These are phyloP conservation scores for Orthonychiurus folsomi DNA, from an alignment of 2,888 invertebrate species.

Conservation along the genomic window DNA sequence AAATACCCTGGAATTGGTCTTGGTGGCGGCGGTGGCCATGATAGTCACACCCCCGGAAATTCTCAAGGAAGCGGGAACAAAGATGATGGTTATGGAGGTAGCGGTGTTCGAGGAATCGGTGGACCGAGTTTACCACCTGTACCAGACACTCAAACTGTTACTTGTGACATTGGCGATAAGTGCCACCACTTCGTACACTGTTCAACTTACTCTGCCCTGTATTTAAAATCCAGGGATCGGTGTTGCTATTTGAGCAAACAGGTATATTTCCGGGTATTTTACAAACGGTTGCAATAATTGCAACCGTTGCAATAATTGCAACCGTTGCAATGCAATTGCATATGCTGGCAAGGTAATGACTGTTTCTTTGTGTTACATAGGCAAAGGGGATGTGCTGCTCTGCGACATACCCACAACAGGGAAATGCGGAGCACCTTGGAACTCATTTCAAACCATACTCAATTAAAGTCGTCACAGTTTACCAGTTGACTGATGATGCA, in stretches of 20 bases:
- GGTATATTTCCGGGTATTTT: no score
- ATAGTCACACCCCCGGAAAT: no score
- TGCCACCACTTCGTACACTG: constrained; percentile 35
- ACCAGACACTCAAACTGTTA: constrained; percentile 17
- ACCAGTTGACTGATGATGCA: constrained; percentile 28
- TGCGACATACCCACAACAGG: constrained; percentile 15
- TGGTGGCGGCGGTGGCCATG: constrained; percentile 4
- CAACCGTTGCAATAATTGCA: no score
- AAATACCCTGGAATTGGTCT: no score
- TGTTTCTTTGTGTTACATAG: not conserved
- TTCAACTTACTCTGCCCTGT: constrained; percentile 26
- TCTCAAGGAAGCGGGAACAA: no score
- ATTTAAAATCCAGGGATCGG: constrained; percentile 28
- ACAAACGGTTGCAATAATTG: no score
- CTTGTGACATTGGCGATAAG: constrained; percentile 27
- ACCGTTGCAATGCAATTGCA: no score
- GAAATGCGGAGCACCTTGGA: constrained; percentile 20
- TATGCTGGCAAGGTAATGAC: no score
- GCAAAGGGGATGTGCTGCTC: constrained; percentile 36
- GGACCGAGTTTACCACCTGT: no score
- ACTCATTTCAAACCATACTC: constrained; percentile 29
- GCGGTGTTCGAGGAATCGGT: no score
- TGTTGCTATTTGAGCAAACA: constrained; percentile 22
- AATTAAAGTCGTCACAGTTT: constrained; percentile 23
- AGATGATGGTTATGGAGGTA: no score